Base-by-base conservation (phyloP, 2,888 invertebrate species). In the Itoplectis maculator region DNA sequence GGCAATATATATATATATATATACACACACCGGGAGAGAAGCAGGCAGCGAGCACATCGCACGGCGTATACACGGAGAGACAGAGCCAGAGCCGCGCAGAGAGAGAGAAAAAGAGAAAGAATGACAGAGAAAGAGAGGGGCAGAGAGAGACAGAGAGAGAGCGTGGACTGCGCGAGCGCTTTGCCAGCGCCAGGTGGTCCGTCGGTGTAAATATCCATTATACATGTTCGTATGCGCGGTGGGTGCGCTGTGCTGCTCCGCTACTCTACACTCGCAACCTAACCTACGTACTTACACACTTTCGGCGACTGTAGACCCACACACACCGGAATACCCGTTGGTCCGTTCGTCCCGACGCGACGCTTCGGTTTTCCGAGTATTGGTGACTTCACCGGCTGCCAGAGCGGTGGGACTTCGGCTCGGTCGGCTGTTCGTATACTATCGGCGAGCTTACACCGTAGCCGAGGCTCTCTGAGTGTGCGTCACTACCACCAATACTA, bases 181-280 rank as follows among this genome's bases (percentile, higher is more conserved):
- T 73, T 73, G 40, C 37, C 79, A 63, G 87, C 87, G 88, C 89
- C 90, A 90, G 90, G 89, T 90, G 90, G 90, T 90, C 90, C 88
- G 88, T 88, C 89, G 87, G 90, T 89, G 90, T 88, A 89, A 90
- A 88, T 89, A 90, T 88, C 88, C 88, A 87, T 90, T 89, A 88
- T 90, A 88, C 89, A 88, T 42, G 66, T 79, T 42, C 76, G 59
- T 74, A 63, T 76, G 69, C 65, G 78, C 81, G 51, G 79, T 82
- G 79, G 82, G 79, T 73, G 79, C 81, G 68, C 66, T 73, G 79
- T 77, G 68, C 66, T 45, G 66, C 49, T 61, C 49, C 51, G 59
- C 59, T 45, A 61, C 59, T n/a, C n/a, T 45, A 35, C 45, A 13
- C 54, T 7, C 23, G 13, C n/a, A n/a, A n/a, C n/a, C n/a, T n/a